Evolutionary conservation across 92 coral and sea anemone genomes (phyloP).

Genomic region (Porites cylindrica): DNA sequence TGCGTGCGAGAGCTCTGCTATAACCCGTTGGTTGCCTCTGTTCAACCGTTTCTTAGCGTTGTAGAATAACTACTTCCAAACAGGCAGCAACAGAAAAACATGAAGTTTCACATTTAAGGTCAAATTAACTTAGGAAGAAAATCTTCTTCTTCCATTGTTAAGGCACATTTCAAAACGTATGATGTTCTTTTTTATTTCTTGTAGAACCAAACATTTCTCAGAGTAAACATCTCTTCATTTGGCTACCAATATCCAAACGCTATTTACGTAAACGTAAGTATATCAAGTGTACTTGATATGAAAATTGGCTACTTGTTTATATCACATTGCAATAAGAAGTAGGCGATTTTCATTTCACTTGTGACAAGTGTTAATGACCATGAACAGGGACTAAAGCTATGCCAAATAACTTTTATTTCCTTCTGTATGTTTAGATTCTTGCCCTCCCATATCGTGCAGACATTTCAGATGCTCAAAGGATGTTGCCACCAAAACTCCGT

Average conservation of each 20-base stretch:
- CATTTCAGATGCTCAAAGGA: background rate
- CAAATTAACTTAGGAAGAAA: too few relatives aligned
- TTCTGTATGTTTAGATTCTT: background rate
- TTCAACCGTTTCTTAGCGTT: too few relatives aligned
- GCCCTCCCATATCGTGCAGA: conserved; percentile 14
- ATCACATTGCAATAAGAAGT: background rate
- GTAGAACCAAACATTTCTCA: conserved; percentile 25
- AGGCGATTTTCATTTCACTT: too few relatives aligned
- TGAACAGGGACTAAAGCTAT: background rate
- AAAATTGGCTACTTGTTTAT: background rate
- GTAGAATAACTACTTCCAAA: too few relatives aligned
- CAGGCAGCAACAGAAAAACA: too few relatives aligned
- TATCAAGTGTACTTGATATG: background rate
- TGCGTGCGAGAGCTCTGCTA: too few relatives aligned
- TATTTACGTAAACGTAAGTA: conserved; percentile 9
- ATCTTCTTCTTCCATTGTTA: too few relatives aligned
- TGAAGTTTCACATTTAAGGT: too few relatives aligned
- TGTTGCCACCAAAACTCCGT: background rate
- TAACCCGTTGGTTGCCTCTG: too few relatives aligned
- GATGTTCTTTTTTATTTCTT: background rate
- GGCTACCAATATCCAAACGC: background rate
- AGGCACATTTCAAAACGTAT: background rate
- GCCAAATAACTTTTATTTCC: background rate
- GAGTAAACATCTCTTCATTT: conserved; percentile 4
- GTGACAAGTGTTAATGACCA: too few relatives aligned